Conservation (phyloP, 2,888 invertebrate species). For the Deilephila elpenor region DNA sequence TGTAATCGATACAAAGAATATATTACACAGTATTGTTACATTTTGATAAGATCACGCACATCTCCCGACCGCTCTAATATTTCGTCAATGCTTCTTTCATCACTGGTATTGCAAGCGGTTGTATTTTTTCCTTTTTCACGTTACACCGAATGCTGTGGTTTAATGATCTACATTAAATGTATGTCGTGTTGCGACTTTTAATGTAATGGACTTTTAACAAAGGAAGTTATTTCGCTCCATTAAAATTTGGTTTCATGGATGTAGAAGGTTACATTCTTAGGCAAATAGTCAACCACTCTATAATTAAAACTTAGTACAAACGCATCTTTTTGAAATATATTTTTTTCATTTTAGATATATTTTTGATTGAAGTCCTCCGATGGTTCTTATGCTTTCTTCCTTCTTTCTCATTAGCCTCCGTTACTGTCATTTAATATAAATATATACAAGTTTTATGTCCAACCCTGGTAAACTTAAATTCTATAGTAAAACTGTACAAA, state of each 20-base stretch:
- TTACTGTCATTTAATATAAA: too few relatives aligned
- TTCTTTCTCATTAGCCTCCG: too few relatives aligned
- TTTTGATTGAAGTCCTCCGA: too few relatives aligned
- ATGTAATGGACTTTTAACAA: background rate
- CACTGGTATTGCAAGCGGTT: slow-evolving; percentile 21
- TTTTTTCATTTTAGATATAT: too few relatives aligned
- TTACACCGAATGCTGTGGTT: slow-evolving; percentile 23
- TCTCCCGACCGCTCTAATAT: slow-evolving; percentile 15
- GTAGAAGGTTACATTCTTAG: background rate
- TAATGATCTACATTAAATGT: slow-evolving; percentile 18
- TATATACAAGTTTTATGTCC: too few relatives aligned
- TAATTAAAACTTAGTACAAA: too few relatives aligned
- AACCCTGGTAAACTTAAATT: too few relatives aligned
- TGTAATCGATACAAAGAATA: background rate
- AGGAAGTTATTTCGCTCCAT: background rate
- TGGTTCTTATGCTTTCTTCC: too few relatives aligned
- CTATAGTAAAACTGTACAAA: too few relatives aligned
- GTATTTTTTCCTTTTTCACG: slow-evolving; percentile 21
- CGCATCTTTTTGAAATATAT: too few relatives aligned
- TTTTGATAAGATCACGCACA: slow-evolving; percentile 12
- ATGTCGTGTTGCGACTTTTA: slow-evolving; percentile 15
- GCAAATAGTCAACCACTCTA: too few relatives aligned
- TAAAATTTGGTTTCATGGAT: background rate
- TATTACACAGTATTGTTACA: background rate
- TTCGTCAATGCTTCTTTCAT: slow-evolving; percentile 28